Conservation (phyloP, 2,113 vertebrate genomes). For the Tricholaema leucomelas region DNA sequence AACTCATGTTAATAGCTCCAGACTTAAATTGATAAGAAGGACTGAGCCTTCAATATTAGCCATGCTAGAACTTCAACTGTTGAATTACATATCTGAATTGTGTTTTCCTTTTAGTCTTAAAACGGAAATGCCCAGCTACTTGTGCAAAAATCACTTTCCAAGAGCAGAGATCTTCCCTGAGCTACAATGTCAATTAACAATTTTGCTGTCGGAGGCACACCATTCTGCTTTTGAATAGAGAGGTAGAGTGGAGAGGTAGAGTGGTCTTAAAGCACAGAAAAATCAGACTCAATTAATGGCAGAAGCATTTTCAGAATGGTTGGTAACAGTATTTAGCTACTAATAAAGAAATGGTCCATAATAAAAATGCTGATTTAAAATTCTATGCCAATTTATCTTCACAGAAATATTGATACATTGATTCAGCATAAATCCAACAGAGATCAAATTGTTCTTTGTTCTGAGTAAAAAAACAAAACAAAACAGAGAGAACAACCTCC, state of each 20-base stretch:
- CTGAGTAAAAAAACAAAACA: not conserved
- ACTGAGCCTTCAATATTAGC: not conserved
- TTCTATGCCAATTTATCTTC: not conserved
- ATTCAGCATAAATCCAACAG: not conserved
- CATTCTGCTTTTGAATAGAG: not conserved
- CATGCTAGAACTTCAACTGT: not conserved
- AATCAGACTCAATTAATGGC: not conserved
- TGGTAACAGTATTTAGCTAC: not conserved
- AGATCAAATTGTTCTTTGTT: not conserved
- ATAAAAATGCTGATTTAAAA: not conserved
- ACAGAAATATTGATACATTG: not conserved
- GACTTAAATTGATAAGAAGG: not conserved
- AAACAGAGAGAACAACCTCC: too few species aligned
- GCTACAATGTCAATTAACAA: not conserved
- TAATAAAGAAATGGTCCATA: not conserved
- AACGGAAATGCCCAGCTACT: rapidly evolving
- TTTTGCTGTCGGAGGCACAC: not conserved
- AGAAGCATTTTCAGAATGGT: not conserved
- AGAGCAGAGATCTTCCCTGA: not conserved
- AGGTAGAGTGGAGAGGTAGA: not conserved
- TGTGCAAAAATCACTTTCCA: not conserved
- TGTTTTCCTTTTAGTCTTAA: not conserved
- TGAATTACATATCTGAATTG: not conserved
- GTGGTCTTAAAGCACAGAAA: not conserved
- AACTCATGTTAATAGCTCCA: not conserved